Evolutionary conservation across 2,797 vertebrate species (phyloP), one percentile per base, ranked within the genome.

Genomic region (Eurystomus glaucurus): DNA sequence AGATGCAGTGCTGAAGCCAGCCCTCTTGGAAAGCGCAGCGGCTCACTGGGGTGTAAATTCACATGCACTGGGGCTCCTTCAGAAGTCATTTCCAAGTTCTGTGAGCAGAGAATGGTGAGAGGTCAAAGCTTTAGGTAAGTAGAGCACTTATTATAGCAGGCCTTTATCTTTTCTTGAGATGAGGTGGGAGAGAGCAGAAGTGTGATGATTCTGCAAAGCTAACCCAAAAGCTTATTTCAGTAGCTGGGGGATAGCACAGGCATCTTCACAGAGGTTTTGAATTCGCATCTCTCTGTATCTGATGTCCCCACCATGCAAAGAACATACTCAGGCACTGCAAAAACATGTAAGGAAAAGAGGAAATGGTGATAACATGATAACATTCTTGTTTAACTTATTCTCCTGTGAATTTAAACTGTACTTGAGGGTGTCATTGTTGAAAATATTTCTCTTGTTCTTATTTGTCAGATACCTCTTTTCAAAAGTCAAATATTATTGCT

Each of bases 111-210:
- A 58, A 29, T 1, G 57, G 65, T 33, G 45, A 78, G 85, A 96
- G 57, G 95, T 95, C 94, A 96, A 96, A 97, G 94, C 65, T 79
- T 37, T 68, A 90, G 94, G 87, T 96, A 97, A 97, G 82, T 94
- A 95, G 97, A 94, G 29, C 93, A 88, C 61, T 69, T 84, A 51
- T 86, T 90, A 81, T 2, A 51, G 20, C 0, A 0, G 78, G 58
- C 76, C 88, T 91, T 95, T 75, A 35, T 88, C 89, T 95, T 68
- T 81, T 48, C 65, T 80, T 84, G 79, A 88, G 93, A 88, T n/a
- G 29, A 65, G 54, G 78, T 11, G 29, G 85, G 50, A 84, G 37
- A 88, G 52, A 69, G 57, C 35, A 81, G 61, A 46, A 91, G 76
- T 71, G 17, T 85, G 69, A 91, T 79, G 71, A 93, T 95, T 94